Percentiles rank a stretch among this genome's conserved stretches.
phyloP scores from a whole-genome alignment of 2,797 vertebrate genomes.

The Pteronotus mesoamericanus region DNA sequence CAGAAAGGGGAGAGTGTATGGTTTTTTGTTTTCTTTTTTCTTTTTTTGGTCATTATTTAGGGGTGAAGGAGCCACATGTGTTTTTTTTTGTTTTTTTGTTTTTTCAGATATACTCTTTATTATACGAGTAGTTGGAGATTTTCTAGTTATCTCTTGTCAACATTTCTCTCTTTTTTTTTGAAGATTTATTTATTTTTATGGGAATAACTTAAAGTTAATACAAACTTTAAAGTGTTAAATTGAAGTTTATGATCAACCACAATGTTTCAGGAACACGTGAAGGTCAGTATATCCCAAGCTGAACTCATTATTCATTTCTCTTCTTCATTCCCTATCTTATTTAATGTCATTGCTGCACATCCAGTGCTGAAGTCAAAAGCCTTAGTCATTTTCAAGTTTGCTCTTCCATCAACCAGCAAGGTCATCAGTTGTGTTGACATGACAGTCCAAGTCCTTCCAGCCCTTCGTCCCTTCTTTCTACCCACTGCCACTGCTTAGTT shows the following conservation, averaged over 20 bases:
- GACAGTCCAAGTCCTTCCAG: background rate
- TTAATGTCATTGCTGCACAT: background rate
- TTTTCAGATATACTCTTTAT: too few relatives aligned
- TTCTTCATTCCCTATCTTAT: background rate
- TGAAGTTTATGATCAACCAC: background rate
- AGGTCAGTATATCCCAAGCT: background rate
- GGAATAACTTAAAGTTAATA: slow-evolving; percentile 1
- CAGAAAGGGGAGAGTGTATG: background rate
- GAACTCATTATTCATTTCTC: background rate
- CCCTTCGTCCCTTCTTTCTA: background rate
- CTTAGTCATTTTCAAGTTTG: background rate
- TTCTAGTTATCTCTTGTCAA: too few relatives aligned
- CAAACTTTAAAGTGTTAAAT: background rate
- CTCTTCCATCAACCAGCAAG: background rate
- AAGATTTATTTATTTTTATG: background rate
- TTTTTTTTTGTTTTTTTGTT: too few relatives aligned
- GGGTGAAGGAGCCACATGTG: background rate
- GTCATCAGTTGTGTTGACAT: fast-evolving
- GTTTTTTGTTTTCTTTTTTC: too few relatives aligned
- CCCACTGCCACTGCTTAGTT: background rate
- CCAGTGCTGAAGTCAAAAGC: background rate
- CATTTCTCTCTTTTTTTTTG: too few relatives aligned
- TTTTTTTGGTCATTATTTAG: background rate
- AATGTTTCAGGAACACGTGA: background rate
- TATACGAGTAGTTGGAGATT: too few relatives aligned